phyloP scores from a whole-genome alignment of 2,113 vertebrate genomes.

The Elephantulus edwardii region DNA sequence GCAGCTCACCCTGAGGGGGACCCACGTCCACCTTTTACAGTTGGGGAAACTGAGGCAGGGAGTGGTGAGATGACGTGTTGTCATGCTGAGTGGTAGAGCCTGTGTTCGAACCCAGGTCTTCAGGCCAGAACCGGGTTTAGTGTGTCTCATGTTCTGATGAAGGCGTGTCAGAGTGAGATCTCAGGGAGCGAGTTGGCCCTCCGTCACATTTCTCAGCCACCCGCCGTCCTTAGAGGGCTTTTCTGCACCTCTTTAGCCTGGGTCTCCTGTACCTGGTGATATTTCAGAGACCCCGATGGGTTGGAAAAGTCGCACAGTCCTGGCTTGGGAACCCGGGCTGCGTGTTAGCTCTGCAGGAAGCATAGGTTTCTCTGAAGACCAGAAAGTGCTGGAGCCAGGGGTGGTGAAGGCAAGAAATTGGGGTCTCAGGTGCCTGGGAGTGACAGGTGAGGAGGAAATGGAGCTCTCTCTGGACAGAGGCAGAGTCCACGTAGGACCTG shows the following conservation, averaged over 20 bases:
- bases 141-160: no score
- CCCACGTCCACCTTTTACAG: fast-evolving
- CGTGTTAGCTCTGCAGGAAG: fast-evolving
- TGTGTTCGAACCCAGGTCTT: neutral
- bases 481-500: neutral
- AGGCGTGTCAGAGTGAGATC: fast-evolving
- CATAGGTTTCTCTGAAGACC: neutral
- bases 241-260: fast-evolving
- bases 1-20: neutral
- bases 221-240: fast-evolving
- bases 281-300: neutral
- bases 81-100: neutral
- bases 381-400: neutral
- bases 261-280: fast-evolving
- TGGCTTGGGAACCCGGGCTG: fast-evolving
- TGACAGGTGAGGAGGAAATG: fast-evolving
- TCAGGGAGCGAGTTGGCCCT: fast-evolving
- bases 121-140: no score
- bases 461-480: fast-evolving
- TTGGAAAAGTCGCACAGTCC: fast-evolving
- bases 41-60: neutral
- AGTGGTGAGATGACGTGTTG: fast-evolving
- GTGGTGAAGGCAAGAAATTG: fast-evolving
- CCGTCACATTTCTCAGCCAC: fast-evolving
- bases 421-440: neutral